Percentiles rank a stretch among this genome's conserved stretches.
Conservation (phyloP, 2,113 vertebrate species). For the Aramus guarauna region DNA sequence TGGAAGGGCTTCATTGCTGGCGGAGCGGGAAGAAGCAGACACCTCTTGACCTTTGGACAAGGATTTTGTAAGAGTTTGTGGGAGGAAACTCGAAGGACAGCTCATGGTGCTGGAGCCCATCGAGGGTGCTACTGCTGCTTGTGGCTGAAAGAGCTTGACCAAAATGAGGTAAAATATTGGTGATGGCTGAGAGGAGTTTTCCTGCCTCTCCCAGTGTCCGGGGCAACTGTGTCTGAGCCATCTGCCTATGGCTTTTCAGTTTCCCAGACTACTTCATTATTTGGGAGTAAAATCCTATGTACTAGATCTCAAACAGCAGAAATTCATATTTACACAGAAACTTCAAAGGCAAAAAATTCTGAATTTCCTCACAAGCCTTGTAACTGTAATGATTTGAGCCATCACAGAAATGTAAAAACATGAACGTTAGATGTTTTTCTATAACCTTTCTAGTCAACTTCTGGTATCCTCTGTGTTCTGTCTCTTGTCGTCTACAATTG, state of each 20-base stretch:
- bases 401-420: neutral
- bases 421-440: neutral
- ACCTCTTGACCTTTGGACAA: neutral
- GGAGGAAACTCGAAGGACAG: neutral
- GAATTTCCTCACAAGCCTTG: neutral
- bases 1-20: neutral
- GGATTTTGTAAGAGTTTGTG: neutral
- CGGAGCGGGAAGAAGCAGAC: fast-evolving
- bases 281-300: neutral
- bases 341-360: neutral
- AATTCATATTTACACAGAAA: neutral
- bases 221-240: neutral
- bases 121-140: fast-evolving
- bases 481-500: neutral
- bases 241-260: neutral
- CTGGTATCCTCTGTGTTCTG: neutral
- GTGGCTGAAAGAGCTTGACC: neutral
- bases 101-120: neutral
- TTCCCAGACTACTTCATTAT: neutral
- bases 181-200: neutral
- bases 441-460: neutral
- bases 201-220: neutral
- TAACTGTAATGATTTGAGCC: neutral
- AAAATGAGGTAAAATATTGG: neutral
- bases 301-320: neutral